Percentiles rank a stretch among this genome's conserved stretches.
These are phyloP conservation scores for Anomalospiza imberbis DNA, from an alignment of 2,797 vertebrate genomes.

Conservation along the genomic window DNA sequence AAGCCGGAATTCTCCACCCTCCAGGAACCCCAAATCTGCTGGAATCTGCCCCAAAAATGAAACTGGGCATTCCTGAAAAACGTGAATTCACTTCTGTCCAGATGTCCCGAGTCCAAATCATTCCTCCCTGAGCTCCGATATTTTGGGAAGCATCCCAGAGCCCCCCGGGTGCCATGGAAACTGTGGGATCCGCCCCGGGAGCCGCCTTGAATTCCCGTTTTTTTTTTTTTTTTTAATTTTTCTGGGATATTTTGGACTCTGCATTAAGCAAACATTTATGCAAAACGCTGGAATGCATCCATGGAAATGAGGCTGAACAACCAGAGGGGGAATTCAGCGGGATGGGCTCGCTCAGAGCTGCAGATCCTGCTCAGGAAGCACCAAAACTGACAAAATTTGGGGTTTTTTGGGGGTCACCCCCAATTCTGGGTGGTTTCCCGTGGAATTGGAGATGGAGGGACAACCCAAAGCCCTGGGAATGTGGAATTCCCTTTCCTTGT, in stretches of 20 bases:
- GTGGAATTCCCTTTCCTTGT: background rate
- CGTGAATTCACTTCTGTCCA: accelerated
- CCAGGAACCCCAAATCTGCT: background rate
- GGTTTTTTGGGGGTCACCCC: background rate
- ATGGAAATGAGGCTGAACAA: background rate
- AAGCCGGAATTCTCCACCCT: background rate
- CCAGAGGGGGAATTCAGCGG: background rate
- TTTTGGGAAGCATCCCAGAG: background rate
- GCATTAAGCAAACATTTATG: conserved; percentile 10
- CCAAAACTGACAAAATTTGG: accelerated
- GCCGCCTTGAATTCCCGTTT: background rate
- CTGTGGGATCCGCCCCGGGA: background rate
- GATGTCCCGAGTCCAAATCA: accelerated
- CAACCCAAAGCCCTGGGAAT: accelerated
- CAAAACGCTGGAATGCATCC: background rate
- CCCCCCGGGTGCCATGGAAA: conserved; percentile 9
- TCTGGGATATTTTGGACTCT: conserved; percentile 14
- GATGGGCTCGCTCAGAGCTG: background rate
- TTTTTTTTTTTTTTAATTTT: background rate
- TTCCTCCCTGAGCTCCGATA: background rate
- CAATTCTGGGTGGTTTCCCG: accelerated
- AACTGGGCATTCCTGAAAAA: no score
- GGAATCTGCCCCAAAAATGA: background rate
- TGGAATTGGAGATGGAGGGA: background rate
- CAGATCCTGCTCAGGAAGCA: background rate